Base-by-base conservation (phyloP, 2,888 invertebrate species). In the Drosophila atroscutellata region DNA sequence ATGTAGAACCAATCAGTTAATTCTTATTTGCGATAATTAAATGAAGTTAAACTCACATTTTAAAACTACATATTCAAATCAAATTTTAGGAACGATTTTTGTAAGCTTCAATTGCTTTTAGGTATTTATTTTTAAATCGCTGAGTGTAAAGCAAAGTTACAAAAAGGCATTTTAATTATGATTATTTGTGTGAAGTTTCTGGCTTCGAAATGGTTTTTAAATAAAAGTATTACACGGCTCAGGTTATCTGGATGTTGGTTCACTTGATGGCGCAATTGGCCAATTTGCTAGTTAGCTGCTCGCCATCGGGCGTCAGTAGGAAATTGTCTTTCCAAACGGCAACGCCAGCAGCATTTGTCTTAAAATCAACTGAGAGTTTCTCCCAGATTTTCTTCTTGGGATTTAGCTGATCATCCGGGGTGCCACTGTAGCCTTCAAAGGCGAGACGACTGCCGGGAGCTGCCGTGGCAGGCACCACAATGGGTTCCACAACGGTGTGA, bases 301-400 rank as follows among this genome's bases (percentile, higher is more conserved):
- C 97, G 34, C 97, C 97, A 81, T 94, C 94, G 60, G 95, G 93
- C 62, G 97, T 94, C 65, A 96, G 91, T 76, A 98, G 93, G 86
- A 95, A 94, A 93, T 96, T 97, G 30, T 96, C 96, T 93, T 97
- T 96, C 98, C 98, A 99, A 60, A 96, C 96, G 55, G 97, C 98
- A 75, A 95, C 92, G 72, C 96, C 95, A 55, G 94, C 94, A 3
- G 94, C 93, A 93, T 95, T 96, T 2, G 96, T 96, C 91, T 96
- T 95, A 28, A 97, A 94, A 92, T 97, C 97, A 28, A 94, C 94
- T 93, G 98, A 97, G 47, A 98, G 92, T 92, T 97, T 98, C 86
- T 98, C 98, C 98, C 98, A 99, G n/a, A 93, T 80, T 94, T 99
- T 99, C 93, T 99, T 99, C 93, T 99, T 99, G 0, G 98, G 98